A percentile compares a stretch with the other conserved stretches of the same genome.
Evolutionary conservation across 2,113 vertebrate species (phyloP).

Genomic region (Perca flavescens): DNA sequence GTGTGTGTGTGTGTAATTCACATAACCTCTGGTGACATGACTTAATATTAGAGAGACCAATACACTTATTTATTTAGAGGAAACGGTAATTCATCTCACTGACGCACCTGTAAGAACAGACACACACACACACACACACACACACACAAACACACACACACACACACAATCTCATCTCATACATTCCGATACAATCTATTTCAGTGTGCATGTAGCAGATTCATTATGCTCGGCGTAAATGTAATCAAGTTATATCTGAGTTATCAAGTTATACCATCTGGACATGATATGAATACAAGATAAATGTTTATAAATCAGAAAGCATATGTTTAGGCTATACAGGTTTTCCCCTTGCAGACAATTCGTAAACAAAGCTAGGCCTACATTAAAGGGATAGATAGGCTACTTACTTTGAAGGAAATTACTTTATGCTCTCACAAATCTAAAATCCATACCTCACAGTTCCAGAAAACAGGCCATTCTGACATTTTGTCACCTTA

Average conservation of each 20-base stretch:
- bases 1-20: constrained; percentile 3
- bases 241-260: not conserved
- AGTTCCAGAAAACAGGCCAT: not conserved
- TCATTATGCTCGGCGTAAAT: not conserved
- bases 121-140: not conserved
- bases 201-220: not conserved
- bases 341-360: not conserved
- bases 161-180: not conserved
- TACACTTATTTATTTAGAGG: constrained; percentile 21
- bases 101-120: not conserved
- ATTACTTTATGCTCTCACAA: not conserved
- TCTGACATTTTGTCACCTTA: not conserved
- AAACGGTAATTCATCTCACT: constrained; percentile 20
- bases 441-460: not conserved
- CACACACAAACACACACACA: not conserved
- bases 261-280: not conserved
- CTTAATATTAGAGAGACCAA: constrained; percentile 1
- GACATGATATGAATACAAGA: not conserved
- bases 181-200: not conserved
- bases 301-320: not conserved
- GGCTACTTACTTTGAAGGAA: not conserved
- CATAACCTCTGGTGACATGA: constrained; percentile 17
- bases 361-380: too few relatives aligned
- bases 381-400: too few relatives aligned
- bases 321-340: not conserved